phyloP scores from a whole-genome alignment of 2,113 vertebrate species.

The Nibea albiflora region DNA sequence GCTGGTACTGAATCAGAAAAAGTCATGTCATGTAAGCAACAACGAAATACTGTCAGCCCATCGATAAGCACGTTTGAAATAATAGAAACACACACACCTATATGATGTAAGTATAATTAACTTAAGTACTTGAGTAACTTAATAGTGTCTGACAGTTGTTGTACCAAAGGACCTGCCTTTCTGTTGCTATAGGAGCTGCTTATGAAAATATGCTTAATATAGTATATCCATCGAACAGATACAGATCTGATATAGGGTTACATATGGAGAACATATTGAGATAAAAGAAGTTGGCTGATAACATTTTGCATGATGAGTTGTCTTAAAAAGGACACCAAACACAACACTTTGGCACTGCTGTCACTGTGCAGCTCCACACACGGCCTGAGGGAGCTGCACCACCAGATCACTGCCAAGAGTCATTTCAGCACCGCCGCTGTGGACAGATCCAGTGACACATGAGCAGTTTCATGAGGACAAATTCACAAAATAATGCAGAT shows the following conservation, averaged over 20 bases:
- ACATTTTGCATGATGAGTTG: background rate
- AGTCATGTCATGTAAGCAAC: background rate
- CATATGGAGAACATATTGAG: background rate
- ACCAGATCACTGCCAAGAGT: slow-evolving; percentile 47
- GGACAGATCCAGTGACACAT: slow-evolving; percentile 64
- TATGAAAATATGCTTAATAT: too few species aligned
- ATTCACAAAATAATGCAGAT: background rate
- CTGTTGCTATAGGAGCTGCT: too few species aligned
- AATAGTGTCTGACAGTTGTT: too few species aligned
- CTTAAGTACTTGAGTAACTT: too few species aligned
- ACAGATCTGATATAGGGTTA: too few species aligned
- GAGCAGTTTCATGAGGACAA: background rate
- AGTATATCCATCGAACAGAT: too few species aligned
- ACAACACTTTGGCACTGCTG: slow-evolving; percentile 34
- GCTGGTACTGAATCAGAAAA: background rate
- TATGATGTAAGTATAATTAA: too few species aligned
- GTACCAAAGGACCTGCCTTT: too few species aligned
- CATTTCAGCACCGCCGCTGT: slow-evolving; percentile 56
- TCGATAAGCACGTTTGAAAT: background rate
- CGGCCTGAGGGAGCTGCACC: slow-evolving; percentile 38
- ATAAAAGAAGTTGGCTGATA: background rate
- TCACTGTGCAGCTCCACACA: slow-evolving; percentile 30
- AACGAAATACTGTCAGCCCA: background rate
- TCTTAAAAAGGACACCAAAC: slow-evolving; percentile 37
- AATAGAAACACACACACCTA: background rate